Evolutionary conservation across 2,113 vertebrate species (phyloP).

Genomic region (Hippotragus niger): DNA sequence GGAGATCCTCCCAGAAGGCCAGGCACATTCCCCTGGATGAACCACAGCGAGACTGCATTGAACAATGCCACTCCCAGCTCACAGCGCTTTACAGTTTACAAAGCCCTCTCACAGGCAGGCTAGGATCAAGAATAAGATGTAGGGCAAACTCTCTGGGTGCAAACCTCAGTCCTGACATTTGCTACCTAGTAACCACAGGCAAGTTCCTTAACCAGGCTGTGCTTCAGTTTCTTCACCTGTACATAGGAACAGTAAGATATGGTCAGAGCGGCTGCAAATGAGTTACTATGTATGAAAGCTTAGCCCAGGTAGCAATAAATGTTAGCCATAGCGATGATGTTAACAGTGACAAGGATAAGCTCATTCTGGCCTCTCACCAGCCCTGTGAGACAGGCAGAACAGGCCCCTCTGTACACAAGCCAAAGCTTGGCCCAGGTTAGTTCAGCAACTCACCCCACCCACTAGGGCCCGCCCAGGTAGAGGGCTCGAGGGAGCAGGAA

Average conservation of each 20-base stretch:
- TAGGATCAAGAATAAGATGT: background rate
- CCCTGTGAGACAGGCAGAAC: background rate
- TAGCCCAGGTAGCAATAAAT: fast-evolving
- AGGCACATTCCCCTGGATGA: fast-evolving
- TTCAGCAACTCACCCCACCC: background rate
- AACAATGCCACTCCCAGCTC: fast-evolving
- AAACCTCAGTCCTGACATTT: background rate
- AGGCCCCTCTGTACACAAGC: background rate
- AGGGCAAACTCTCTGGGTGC: background rate
- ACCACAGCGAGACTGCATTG: fast-evolving
- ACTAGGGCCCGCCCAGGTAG: background rate
- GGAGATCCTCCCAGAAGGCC: background rate
- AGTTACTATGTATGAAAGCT: background rate
- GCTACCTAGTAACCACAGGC: background rate
- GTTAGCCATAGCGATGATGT: background rate
- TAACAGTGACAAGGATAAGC: fast-evolving
- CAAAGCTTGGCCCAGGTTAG: background rate
- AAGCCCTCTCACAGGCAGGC: background rate
- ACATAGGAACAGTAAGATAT: too few species aligned
- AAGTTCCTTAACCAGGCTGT: background rate
- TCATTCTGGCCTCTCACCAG: background rate
- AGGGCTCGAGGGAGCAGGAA: background rate
- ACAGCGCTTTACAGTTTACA: background rate
- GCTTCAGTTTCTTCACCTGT: background rate
- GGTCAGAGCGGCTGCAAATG: fast-evolving